Evolutionary conservation across 2,113 vertebrate genomes (phyloP).

Genomic region (Brachionichthys hirsutus): DNA sequence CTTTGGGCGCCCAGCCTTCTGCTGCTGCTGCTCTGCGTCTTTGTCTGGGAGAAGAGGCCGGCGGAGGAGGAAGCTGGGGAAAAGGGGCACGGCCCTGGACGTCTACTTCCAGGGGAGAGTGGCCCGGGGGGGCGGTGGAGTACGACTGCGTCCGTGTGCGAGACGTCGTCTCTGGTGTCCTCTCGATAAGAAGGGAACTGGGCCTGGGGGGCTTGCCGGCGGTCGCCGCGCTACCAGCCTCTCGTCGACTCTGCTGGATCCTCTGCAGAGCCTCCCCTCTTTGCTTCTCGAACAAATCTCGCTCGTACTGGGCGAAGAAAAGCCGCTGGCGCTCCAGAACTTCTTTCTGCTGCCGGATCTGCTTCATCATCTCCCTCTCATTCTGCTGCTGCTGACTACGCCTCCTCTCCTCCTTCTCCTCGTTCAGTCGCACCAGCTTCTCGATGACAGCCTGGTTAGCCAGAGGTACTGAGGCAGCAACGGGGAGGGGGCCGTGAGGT

Average conservation of each 20-base stretch:
- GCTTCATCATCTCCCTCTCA: conserved; percentile 95
- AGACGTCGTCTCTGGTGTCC: conserved; percentile 21
- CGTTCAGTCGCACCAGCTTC: conserved; percentile 87
- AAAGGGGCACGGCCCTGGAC: conserved; percentile 48
- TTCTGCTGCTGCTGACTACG: conserved; percentile 87
- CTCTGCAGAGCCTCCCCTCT: conserved; percentile 76
- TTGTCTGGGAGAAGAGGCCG: conserved; percentile 63
- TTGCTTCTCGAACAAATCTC: conserved; percentile 80
- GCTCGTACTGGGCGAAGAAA: conserved; percentile 78
- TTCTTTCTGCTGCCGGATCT: conserved; percentile 92
- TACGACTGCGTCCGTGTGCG: conserved; percentile 73
- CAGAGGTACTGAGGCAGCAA: conserved; percentile 14
- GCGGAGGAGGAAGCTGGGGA: conserved; percentile 59
- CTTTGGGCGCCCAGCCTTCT: conserved; percentile 79
- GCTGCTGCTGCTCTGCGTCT: conserved; percentile 52
- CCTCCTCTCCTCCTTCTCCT: conserved; percentile 87
- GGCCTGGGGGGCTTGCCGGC: conserved; percentile 63
- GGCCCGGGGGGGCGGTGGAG: conserved; percentile 8
- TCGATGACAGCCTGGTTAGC: conserved; percentile 75
- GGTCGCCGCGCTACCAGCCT: conserved; percentile 47
- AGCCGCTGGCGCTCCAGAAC: conserved; percentile 85
- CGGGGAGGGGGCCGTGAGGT: conserved; percentile 11
- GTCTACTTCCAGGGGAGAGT: conserved; percentile 20
- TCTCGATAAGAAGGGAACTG: conserved; percentile 57
- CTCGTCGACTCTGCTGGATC: conserved; percentile 75